Conservation (phyloP, 2,888 invertebrate genomes). For the Meteorus cinctellus region DNA sequence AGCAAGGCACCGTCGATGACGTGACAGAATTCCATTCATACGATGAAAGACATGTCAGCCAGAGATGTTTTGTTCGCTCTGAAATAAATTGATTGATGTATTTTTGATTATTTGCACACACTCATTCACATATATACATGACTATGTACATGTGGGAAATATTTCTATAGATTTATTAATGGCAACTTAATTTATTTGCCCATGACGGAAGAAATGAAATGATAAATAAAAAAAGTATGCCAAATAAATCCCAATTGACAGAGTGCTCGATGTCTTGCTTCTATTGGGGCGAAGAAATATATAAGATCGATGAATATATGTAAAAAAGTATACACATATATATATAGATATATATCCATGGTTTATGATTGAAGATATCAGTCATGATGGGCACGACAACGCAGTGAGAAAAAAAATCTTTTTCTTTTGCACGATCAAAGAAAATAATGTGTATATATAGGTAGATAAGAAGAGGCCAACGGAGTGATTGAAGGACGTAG, state of each 20-base stretch:
- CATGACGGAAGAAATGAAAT: not conserved
- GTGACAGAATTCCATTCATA: not conserved
- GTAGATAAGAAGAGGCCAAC: not conserved
- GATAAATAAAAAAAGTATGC: not conserved
- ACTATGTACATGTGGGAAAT: not conserved
- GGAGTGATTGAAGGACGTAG: not conserved
- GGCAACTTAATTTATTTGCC: slow-evolving; percentile 19
- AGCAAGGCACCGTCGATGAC: not conserved
- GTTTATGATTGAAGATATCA: slow-evolving; percentile 29
- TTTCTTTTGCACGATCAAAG: slow-evolving; percentile 25
- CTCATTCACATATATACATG: not conserved
- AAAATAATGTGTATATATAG: slow-evolving; percentile 11
- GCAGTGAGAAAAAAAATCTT: slow-evolving; percentile 6
- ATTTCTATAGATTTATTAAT: not conserved
- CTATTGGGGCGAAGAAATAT: not conserved
- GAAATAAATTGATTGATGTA: slow-evolving; percentile 13
- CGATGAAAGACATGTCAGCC: not conserved
- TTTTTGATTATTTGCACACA: not conserved
- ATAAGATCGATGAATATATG: not conserved
- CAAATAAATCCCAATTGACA: not conserved
- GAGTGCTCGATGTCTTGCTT: not conserved
- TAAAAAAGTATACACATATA: no score
- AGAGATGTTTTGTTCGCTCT: not conserved
- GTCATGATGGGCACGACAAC: slow-evolving; percentile 4
- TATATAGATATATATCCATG: not conserved